Evolutionary conservation across 2,888 invertebrate species (phyloP).

Genomic region (Antheraea assamensis): DNA sequence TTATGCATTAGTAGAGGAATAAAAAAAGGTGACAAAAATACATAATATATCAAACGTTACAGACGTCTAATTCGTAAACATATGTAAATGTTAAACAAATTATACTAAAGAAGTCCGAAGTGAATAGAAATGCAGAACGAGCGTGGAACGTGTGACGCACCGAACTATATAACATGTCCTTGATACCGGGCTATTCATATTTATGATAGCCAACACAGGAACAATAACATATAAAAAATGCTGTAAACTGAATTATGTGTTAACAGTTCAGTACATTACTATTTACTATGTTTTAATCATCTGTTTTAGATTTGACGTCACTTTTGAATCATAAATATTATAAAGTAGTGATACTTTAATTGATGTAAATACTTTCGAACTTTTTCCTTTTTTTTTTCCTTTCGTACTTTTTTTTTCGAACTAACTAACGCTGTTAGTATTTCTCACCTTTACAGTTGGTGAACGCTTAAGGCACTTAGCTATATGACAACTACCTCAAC

Average conservation of each 20-base stretch:
- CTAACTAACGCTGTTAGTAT: too few species aligned
- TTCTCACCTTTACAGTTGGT: too few species aligned
- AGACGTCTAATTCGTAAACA: constrained; percentile 8
- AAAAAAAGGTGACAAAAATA: not conserved
- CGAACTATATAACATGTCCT: constrained; percentile 54
- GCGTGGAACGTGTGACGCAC: constrained; percentile 45
- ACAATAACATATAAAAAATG: constrained; percentile 25
- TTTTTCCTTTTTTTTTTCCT: too few species aligned
- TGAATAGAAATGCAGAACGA: constrained; percentile 41
- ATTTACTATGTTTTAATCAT: not conserved
- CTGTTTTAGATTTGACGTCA: constrained; percentile 2
- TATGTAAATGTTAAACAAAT: constrained; percentile 24
- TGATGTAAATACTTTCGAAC: too few species aligned
- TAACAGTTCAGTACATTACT: constrained; percentile 17
- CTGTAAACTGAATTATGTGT: constrained; percentile 9
- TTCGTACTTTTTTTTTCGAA: too few species aligned
- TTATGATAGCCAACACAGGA: constrained; percentile 44
- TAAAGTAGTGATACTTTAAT: not conserved
- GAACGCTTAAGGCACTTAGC: too few species aligned
- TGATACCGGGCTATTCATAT: constrained; percentile 55
- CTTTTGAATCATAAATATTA: not conserved
- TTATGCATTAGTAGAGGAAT: not conserved
- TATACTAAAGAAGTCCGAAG: constrained; percentile 30
- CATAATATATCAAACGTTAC: constrained; percentile 2
- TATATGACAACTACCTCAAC: too few species aligned